Percentiles rank a stretch among this genome's conserved stretches.
phyloP scores from a whole-genome alignment of 37 sponge, comb jelly and placozoan species.

The Ianthella basta region DNA sequence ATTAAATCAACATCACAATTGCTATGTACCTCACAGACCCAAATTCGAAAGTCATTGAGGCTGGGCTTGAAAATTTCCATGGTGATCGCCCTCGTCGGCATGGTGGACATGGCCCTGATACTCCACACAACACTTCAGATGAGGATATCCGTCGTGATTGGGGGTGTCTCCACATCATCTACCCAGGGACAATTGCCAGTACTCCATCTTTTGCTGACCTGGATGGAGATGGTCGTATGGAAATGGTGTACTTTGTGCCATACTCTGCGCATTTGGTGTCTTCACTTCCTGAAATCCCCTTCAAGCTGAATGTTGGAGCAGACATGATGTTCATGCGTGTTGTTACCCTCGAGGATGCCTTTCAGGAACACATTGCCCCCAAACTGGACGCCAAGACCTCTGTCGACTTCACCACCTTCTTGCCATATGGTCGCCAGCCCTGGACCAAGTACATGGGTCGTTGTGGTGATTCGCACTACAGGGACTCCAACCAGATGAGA shows the following conservation, averaged over 20 bases:
- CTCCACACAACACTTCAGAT: neutral
- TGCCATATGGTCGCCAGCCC: conserved; percentile 56
- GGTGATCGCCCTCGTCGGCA: conserved; percentile 6
- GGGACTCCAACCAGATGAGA: too few species aligned
- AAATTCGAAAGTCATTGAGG: neutral
- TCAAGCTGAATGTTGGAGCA: too few species aligned
- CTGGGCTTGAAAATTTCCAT: neutral
- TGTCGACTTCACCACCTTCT: conserved; percentile 50
- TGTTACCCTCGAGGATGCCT: conserved; percentile 44
- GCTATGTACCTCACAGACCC: conserved; percentile 5
- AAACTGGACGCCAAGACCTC: neutral
- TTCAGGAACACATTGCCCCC: conserved; percentile 34
- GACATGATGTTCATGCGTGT: neutral
- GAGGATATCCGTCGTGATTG: neutral
- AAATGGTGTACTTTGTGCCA: conserved; percentile 37
- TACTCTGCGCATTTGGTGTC: too few species aligned
- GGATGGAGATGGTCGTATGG: conserved; percentile 56
- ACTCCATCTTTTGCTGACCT: conserved; percentile 60
- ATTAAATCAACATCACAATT: neutral
- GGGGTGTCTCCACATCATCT: conserved; percentile 34
- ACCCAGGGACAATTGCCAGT: neutral
- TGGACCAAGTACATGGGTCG: conserved; percentile 81
- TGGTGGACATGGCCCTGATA: neutral
- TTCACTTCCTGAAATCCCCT: neutral
- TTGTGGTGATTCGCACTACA: conserved; percentile 3